Evolutionary conservation across 2,113 vertebrate species (phyloP).

Genomic region (Ariopsis seemanni): DNA sequence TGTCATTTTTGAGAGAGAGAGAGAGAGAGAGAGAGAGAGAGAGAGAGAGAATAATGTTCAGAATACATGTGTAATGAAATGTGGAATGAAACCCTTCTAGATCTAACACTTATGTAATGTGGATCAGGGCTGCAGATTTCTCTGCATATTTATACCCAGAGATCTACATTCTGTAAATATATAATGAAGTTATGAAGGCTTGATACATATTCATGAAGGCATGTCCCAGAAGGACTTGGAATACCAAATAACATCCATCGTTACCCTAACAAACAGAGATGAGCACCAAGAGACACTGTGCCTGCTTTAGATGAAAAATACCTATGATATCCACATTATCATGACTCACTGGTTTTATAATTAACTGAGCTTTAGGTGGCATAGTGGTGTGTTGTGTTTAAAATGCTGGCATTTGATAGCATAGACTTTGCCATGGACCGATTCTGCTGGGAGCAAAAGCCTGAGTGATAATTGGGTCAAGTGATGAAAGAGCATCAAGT

Average conservation of each 20-base stretch:
- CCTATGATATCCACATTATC: neutral
- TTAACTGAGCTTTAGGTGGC: neutral
- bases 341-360: neutral
- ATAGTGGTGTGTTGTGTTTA: neutral
- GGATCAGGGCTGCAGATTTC: conserved; percentile 21
- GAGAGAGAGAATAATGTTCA: neutral
- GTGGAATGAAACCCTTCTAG: conserved; percentile 13
- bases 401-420: neutral
- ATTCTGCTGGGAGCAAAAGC: conserved; percentile 11
- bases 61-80: conserved; percentile 1
- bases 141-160: conserved; percentile 50
- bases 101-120: conserved; percentile 50
- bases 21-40: neutral
- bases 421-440: neutral
- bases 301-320: conserved; percentile 4
- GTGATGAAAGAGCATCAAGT: conserved; percentile 15
- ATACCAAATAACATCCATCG: conserved; percentile 27
- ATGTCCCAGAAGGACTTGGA: conserved; percentile 31
- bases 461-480: conserved; percentile 41
- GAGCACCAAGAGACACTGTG: conserved; percentile 17
- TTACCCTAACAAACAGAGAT: conserved; percentile 12
- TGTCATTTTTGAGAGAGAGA: neutral
- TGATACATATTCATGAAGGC: conserved; percentile 50
- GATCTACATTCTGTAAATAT: conserved; percentile 51
- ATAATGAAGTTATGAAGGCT: conserved; percentile 46